Conservation (phyloP, 2,113 vertebrate genomes). For the Emydocephalus ijimae region DNA sequence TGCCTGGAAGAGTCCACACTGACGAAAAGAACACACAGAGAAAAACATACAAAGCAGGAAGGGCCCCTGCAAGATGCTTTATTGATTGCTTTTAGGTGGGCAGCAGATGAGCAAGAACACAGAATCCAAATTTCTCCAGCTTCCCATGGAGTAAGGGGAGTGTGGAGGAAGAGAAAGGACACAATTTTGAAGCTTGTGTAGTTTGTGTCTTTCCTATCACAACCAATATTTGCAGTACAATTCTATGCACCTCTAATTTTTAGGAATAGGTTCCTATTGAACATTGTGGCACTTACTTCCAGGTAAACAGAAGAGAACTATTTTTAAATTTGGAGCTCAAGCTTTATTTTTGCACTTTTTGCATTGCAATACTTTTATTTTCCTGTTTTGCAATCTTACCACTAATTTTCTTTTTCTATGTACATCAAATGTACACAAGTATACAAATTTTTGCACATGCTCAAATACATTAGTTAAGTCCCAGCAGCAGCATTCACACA, state of each 20-base stretch:
- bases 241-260: not conserved
- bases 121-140: not conserved
- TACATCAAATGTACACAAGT: not conserved
- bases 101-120: not conserved
- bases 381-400: not conserved
- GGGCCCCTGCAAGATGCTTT: not conserved
- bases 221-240: not conserved
- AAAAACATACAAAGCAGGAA: not conserved
- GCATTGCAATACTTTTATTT: not conserved
- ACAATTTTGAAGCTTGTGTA: not conserved
- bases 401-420: not conserved
- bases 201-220: not conserved
- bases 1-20: not conserved
- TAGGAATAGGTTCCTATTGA: not conserved
- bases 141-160: not conserved
- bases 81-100: not conserved
- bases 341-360: not conserved
- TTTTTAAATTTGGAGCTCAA: not conserved
- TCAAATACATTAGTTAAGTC: not conserved
- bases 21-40: not conserved
- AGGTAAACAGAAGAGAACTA: not conserved
- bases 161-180: not conserved
- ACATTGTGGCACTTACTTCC: not conserved
- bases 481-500: not conserved
- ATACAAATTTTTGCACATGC: not conserved